A percentile compares a stretch with the other conserved stretches of the same genome.
phyloP scores from a whole-genome alignment of 2,113 vertebrate genomes.

The Cephalopholis sonnerati region DNA sequence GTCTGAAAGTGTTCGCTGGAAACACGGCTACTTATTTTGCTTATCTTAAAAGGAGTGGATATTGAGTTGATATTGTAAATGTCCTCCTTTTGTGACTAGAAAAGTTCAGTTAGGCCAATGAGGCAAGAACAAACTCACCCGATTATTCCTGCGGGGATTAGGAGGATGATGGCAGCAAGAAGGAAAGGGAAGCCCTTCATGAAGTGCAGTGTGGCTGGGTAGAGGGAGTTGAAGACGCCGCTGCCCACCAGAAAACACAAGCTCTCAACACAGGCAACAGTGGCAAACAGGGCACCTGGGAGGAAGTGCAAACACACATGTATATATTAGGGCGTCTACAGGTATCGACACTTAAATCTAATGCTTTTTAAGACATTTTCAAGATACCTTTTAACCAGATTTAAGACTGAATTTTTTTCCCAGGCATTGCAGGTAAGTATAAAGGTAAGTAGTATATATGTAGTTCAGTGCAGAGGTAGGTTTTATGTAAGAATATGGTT shows the following conservation, averaged over 20 bases:
- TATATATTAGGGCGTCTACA: not conserved
- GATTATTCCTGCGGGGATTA: conserved; percentile 90
- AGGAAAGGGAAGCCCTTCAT: conserved; percentile 97
- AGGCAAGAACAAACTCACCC: conserved; percentile 85
- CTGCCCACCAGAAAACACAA: conserved; percentile 88
- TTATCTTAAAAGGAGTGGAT: not conserved
- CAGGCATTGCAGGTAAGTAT: too few relatives aligned
- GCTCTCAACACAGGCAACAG: conserved; percentile 90
- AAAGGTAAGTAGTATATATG: too few relatives aligned
- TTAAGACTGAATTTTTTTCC: too few relatives aligned
- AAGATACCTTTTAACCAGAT: too few relatives aligned
- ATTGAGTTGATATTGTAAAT: too few relatives aligned
- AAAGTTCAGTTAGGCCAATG: too few relatives aligned
- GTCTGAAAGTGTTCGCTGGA: too few relatives aligned
- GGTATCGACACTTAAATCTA: too few relatives aligned
- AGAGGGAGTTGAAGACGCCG: conserved; percentile 91
- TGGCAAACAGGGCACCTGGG: conserved; percentile 93
- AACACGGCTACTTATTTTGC: not conserved
- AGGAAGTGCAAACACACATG: conserved; percentile 1
- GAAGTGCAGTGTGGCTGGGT: conserved; percentile 90
- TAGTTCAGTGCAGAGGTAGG: too few relatives aligned
- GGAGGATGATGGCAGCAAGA: conserved; percentile 89
- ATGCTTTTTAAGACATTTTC: too few relatives aligned
- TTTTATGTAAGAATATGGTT: too few relatives aligned
- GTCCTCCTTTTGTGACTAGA: too few relatives aligned